Base-by-base conservation (phyloP, 2,797 vertebrate species). In the Cyclura pinguis region DNA sequence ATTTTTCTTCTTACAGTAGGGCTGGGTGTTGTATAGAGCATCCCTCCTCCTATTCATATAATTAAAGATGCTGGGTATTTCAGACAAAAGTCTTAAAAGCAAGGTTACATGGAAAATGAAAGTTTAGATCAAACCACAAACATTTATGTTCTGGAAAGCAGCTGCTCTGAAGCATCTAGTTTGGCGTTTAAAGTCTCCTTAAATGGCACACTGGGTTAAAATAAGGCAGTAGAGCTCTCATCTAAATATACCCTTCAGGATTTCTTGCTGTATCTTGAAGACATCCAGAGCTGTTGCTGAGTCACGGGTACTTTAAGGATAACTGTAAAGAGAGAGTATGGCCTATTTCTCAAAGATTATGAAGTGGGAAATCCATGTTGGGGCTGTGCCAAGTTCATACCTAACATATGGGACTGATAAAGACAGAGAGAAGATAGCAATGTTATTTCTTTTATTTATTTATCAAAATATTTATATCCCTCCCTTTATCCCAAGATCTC, bases 191-290 rank as follows among this genome's bases (percentile, higher is more conserved):
- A 87, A 52, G 76, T 87, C 72, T 83, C 80, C 35, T 90, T 76
- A 87, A 86, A 90, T 87, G 32, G 69, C 57, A 90, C 32, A 87
- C 77, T 85, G n/a, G 42, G 69, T 76, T 90, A 90, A 74, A 90
- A 90, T 47, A 90, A 6, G 69, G 64, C 57, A 82, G 69, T 67
- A 82, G 69, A 87, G 81, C 67, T 90, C 38, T 47, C 47, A 52
- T 87, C 69, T 83, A 90, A 90, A 90, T 87, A 82, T 87, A 76
- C 47, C 78, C 52, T 86, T 72, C 35, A 86, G 9, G 32, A n/a
- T 62, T 81, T 82, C 47, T 57, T 73, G 24, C 85, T 82, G 24
- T 47, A 82, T 69, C 72, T 83, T 87, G 42, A 74, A 74, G 38
- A 62, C 67, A 90, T 64, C 52, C 67, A 81, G n/a, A 73, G 14